These are phyloP conservation scores for Sebastes nivosus DNA, from an alignment of 2,797 vertebrate genomes.

Conservation along the genomic window DNA sequence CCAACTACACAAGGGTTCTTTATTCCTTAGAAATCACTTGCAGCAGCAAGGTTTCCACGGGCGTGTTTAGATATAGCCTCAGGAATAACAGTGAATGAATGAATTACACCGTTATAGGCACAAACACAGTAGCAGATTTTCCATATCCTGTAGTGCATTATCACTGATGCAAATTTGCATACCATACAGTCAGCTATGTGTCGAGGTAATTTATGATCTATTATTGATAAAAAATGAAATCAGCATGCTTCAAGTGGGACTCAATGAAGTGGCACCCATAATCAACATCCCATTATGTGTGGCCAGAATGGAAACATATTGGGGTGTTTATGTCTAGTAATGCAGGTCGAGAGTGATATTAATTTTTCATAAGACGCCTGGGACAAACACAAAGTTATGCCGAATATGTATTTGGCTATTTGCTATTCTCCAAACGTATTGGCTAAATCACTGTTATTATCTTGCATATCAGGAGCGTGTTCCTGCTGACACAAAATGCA, in stretches of 20 bases:
- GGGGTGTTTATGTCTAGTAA: conserved; percentile 46
- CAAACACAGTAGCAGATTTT: conserved; percentile 6
- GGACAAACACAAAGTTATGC: conserved; percentile 24
- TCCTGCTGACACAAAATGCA: background rate
- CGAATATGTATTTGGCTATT: conserved; percentile 34
- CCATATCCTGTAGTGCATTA: conserved; percentile 10
- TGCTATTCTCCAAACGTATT: conserved; percentile 19
- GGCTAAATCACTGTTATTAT: conserved; percentile 22
- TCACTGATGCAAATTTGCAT: conserved; percentile 28
- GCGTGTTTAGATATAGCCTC: background rate
- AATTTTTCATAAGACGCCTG: conserved; percentile 43
- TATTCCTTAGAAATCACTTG: conserved; percentile 19
- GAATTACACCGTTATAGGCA: conserved; percentile 17
- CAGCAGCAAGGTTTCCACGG: background rate
- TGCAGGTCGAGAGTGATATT: conserved; percentile 31
- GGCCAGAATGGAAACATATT: conserved; percentile 48
- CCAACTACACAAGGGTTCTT: background rate
- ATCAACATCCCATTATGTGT: conserved; percentile 44
- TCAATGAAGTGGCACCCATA: conserved; percentile 26
- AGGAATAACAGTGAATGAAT: conserved; percentile 19
- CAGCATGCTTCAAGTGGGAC: conserved; percentile 33
- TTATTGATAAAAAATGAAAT: conserved; percentile 57
- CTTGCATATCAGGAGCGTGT: conserved; percentile 6
- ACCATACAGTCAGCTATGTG: conserved; percentile 8
- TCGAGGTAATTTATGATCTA: conserved; percentile 46